Evolutionary conservation across 2,888 invertebrate species (phyloP).

Genomic region (Lobophora halterata): DNA sequence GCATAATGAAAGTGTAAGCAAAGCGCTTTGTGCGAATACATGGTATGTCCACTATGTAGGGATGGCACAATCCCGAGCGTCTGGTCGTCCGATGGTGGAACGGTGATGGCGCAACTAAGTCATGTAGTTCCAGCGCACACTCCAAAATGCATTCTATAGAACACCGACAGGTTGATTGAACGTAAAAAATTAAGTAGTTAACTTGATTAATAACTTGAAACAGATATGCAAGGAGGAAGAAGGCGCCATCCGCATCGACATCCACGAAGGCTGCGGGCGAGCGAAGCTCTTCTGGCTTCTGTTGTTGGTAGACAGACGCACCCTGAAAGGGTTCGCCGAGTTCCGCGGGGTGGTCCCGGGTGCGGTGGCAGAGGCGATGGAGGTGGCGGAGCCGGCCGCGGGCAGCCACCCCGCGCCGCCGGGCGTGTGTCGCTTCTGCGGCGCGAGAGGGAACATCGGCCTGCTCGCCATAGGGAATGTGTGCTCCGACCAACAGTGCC

Average conservation of each 20-base stretch:
- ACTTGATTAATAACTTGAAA: neutral
- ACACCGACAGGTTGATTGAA: too few relatives aligned
- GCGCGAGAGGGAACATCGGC: constrained; percentile 90
- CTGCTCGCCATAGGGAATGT: constrained; percentile 95
- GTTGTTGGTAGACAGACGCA: constrained; percentile 95
- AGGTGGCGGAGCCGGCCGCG: constrained; percentile 61
- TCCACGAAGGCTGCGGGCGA: constrained; percentile 98
- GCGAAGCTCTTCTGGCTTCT: constrained; percentile 97
- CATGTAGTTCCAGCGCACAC: too few relatives aligned
- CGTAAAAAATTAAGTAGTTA: too few relatives aligned
- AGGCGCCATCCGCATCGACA: constrained; percentile 96
- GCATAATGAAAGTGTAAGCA: too few relatives aligned
- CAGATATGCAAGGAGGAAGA: constrained; percentile 97
- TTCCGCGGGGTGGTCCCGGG: constrained; percentile 85
- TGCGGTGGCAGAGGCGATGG: constrained; percentile 36
- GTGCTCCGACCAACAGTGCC: constrained; percentile 96
- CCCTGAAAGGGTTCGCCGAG: constrained; percentile 94
- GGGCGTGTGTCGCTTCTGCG: constrained; percentile 96
- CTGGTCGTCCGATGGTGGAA: too few relatives aligned
- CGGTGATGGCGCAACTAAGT: too few relatives aligned
- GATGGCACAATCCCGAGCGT: too few relatives aligned
- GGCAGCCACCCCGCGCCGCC: too few relatives aligned
- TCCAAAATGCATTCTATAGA: too few relatives aligned
- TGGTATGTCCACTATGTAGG: too few relatives aligned
- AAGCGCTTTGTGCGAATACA: too few relatives aligned